A percentile compares a stretch with the other conserved stretches of the same genome.
These are phyloP conservation scores for Danio jaintianensis DNA, from an alignment of 2,797 vertebrate species.

Conservation along the genomic window DNA sequence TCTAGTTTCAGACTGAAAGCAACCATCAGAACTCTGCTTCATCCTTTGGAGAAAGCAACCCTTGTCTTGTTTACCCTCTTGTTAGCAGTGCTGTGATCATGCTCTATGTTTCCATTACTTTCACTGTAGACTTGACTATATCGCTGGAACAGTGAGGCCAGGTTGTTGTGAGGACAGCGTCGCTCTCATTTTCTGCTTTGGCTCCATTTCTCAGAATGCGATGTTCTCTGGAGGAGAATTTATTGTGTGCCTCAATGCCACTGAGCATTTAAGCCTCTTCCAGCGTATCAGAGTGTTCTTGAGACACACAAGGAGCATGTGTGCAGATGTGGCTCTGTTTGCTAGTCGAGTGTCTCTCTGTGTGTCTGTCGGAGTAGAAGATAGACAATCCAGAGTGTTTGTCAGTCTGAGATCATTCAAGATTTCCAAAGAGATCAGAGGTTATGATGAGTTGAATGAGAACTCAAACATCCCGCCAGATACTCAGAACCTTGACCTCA, in stretches of 20 bases:
- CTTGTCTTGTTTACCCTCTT: conserved; percentile 14
- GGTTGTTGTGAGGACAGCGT: background rate
- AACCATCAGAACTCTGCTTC: conserved; percentile 17
- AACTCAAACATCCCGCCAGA: conserved; percentile 13
- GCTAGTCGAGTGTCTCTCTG: background rate
- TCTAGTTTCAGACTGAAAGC: conserved; percentile 3
- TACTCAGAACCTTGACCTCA: conserved; percentile 6
- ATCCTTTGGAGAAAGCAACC: conserved; percentile 17
- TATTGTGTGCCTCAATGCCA: conserved; percentile 51
- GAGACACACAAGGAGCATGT: conserved; percentile 30
- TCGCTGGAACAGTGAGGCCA: background rate
- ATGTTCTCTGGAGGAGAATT: conserved; percentile 43
- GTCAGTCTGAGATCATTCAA: background rate
- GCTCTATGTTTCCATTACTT: conserved; percentile 18
- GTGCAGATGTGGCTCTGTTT: conserved; percentile 34
- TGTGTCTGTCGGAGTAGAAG: conserved; percentile 2
- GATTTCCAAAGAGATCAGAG: conserved; percentile 19
- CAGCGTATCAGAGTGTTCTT: conserved; percentile 39
- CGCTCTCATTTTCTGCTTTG: conserved; percentile 21
- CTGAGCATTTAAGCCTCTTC: conserved; percentile 41
- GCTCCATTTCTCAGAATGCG: conserved; percentile 23
- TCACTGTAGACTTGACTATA: conserved; percentile 30
- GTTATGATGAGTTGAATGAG: conserved; percentile 1
- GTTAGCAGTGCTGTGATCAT: conserved; percentile 30
- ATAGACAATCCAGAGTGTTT: conserved; percentile 1